Base-by-base conservation (phyloP, 1,140 invertebrate genomes). In the Brachionus rotundiformis region DNA sequence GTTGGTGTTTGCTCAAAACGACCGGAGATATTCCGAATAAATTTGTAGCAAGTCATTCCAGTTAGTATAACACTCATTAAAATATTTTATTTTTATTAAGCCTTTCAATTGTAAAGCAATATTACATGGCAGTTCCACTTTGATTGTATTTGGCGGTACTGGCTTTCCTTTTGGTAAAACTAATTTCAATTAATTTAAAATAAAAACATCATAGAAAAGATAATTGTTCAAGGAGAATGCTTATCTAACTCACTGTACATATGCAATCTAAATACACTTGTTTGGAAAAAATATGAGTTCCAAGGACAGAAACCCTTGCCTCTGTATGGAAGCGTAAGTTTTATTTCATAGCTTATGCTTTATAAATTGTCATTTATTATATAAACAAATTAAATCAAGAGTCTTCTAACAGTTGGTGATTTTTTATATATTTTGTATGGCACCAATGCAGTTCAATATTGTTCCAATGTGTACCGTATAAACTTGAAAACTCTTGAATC, bases 391-490 rank as follows among this genome's bases (percentile, higher is more conserved):
- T 61, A 5, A 11, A 19, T 61, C 19, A 25, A 80, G 76, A 81
- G 79, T 68, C 19, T 81, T 27, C 13, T 81, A 31, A 29, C 27
- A 41, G 54, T 49, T 44, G 63, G 36, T 25, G 41, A 81, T 49
- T 23, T 29, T 81, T 29, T 81, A 19, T 81, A 81, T 29, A 68
- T 81, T 41, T 49, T 81, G n/a, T 81, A 29, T 68, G 79, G 79
- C 19, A 81, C 79, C n/a, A 81, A 81, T 27, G 36, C 54, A 31
- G 13, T 16, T 10, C 8, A n/a, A 41, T 81, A 81, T 81, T 63
- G 54, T 23, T 63, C 79, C 31, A 63, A 81, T 49, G 79, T 81
- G n/a, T 81, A 81, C 11, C 25, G 54, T 44, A 29, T 81, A 27
- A 44, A 65, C 27, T 29, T 81, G 4, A 41, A 44, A 63, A 81